These are phyloP conservation scores for Zaprionus ornatus DNA, from an alignment of 1,140 invertebrate species.

Conservation along the genomic window DNA sequence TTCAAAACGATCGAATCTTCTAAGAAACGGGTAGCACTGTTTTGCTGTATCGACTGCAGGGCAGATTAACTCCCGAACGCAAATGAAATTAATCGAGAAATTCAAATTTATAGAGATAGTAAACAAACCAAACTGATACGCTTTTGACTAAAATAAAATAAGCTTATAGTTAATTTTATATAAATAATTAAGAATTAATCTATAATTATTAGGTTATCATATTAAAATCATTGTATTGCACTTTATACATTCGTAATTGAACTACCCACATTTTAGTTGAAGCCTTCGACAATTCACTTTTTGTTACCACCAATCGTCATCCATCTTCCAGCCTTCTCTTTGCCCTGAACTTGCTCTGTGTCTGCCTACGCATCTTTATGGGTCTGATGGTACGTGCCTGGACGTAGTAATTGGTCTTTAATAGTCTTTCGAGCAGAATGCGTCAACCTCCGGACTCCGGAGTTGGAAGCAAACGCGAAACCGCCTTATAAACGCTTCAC, in stretches of 20 bases:
- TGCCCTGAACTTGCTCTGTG: constrained; percentile 12
- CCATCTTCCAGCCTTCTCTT: constrained; percentile 9
- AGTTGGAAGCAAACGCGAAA: constrained; percentile 24
- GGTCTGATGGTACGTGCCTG: constrained; percentile 56
- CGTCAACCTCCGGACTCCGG: constrained; percentile 43
- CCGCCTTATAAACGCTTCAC: constrained; percentile 55
- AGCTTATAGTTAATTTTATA: too few species aligned
- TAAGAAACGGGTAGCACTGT: too few species aligned
- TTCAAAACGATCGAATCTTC: too few species aligned
- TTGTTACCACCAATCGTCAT: not conserved
- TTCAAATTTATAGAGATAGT: not conserved
- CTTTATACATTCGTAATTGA: not conserved
- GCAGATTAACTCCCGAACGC: too few species aligned
- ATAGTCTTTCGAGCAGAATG: constrained; percentile 42
- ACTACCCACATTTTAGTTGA: constrained; percentile 12
- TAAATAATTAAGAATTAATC: too few species aligned
- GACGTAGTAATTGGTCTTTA: constrained; percentile 68
- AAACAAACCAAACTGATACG: not conserved
- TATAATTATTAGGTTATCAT: not conserved
- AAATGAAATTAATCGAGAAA: not conserved
- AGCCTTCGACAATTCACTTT: constrained; percentile 13
- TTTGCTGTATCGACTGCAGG: too few species aligned
- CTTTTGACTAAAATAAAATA: not conserved
- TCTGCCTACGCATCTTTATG: constrained; percentile 67
- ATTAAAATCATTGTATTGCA: not conserved